Evolutionary conservation across 2,888 invertebrate genomes (phyloP).

Genomic region (Formica aserva): DNA sequence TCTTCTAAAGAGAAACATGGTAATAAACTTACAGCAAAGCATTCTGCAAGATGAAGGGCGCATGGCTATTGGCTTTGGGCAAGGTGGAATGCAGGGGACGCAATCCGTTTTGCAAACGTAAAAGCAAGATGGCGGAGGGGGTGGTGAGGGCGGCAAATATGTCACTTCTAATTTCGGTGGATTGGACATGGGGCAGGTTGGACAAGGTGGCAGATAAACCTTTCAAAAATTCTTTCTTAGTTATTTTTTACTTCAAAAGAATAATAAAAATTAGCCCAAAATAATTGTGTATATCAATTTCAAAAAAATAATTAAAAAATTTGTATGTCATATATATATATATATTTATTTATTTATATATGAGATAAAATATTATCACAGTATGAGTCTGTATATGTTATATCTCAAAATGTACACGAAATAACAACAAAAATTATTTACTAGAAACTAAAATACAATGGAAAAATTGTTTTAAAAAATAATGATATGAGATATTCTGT

Average conservation of each 20-base stretch:
- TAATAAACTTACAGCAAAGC: conserved; percentile 58
- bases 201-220: conserved; percentile 77
- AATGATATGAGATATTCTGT: neutral
- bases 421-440: neutral
- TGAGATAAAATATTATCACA: neutral
- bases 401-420: neutral
- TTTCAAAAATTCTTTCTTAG: conserved; percentile 27
- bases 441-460: neutral
- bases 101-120: conserved; percentile 70
- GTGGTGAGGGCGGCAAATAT: conserved; percentile 64
- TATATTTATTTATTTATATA: neutral
- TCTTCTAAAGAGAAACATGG: conserved; percentile 19
- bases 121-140: conserved; percentile 58
- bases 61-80: conserved; percentile 71
- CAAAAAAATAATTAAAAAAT: neutral
- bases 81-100: conserved; percentile 72
- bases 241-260: neutral
- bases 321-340: neutral
- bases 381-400: neutral
- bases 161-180: conserved; percentile 75
- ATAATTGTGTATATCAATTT: neutral
- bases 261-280: neutral
- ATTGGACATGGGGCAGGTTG: conserved; percentile 73
- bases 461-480: neutral
- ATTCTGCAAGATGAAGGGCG: conserved; percentile 70